Evolutionary conservation across 2,888 invertebrate species (phyloP).

Genomic region (Eupithecia dodoneata): DNA sequence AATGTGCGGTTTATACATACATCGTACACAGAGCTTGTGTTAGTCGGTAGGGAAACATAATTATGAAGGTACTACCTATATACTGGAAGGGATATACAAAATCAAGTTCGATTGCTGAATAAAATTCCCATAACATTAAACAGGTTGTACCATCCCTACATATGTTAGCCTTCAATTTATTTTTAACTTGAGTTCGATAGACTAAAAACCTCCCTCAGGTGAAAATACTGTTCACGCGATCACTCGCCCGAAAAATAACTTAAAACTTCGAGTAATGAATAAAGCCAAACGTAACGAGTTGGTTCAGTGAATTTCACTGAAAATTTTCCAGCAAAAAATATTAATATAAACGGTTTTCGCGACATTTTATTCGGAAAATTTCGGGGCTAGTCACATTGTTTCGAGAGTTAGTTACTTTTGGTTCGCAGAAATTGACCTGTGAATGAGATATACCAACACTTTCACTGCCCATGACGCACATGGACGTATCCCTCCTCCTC

Average conservation of each 20-base stretch:
- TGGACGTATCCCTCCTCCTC: no score
- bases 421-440: background rate
- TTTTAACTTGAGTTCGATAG: background rate
- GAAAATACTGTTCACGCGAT: background rate
- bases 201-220: background rate
- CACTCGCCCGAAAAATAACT: background rate
- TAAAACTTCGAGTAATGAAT: slow-evolving; percentile 1
- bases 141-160: no score
- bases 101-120: no score
- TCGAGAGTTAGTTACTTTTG: background rate
- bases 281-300: background rate
- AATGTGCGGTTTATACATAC: no score
- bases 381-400: background rate
- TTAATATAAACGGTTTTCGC: background rate
- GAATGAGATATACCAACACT: background rate
- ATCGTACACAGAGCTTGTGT: no score
- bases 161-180: background rate
- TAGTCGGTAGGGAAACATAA: no score
- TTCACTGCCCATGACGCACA: no score
- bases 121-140: no score
- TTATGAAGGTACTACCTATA: no score
- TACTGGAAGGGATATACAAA: no score
- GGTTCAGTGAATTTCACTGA: slow-evolving; percentile 4
- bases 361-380: slow-evolving; percentile 3
- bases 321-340: background rate